Percentiles rank a stretch among this genome's conserved stretches.
Conservation (phyloP, 2,113 vertebrate genomes). For the Amphiprion ocellaris region DNA sequence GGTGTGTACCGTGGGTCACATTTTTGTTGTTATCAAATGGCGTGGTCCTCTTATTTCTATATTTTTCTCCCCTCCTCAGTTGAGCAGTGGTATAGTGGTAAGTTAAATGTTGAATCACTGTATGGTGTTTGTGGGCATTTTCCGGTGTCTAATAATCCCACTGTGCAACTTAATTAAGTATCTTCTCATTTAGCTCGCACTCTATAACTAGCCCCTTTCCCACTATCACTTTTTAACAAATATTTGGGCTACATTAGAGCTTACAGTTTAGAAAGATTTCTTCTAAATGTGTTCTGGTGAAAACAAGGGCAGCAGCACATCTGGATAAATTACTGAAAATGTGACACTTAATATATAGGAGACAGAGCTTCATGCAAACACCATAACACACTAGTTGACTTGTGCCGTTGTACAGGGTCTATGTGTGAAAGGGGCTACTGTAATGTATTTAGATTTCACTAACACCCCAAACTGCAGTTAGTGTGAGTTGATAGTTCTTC, state of each 20-base stretch:
- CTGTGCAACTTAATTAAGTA: conserved; percentile 7
- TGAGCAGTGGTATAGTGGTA: conserved; percentile 80
- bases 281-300: not conserved
- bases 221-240: not conserved
- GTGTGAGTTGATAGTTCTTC: not conserved
- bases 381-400: not conserved
- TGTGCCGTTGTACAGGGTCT: not conserved
- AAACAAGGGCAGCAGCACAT: not conserved
- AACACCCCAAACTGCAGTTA: not conserved
- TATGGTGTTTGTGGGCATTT: conserved; percentile 49
- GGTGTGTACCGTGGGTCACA: not conserved
- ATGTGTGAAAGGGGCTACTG: conserved; percentile 34
- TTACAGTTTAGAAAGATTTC: not conserved
- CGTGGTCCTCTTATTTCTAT: conserved; percentile 19
- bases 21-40: conserved; percentile 3
- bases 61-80: conserved; percentile 65
- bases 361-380: not conserved
- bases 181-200: not conserved
- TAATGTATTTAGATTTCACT: not conserved
- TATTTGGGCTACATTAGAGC: not conserved
- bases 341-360: not conserved
- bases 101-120: conserved; percentile 62
- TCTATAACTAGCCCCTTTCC: conserved; percentile 41
- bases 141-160: conserved; percentile 36
- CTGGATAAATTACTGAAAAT: not conserved